Conservation (phyloP, 2,113 vertebrate species). For the Heterochromis multidens region DNA sequence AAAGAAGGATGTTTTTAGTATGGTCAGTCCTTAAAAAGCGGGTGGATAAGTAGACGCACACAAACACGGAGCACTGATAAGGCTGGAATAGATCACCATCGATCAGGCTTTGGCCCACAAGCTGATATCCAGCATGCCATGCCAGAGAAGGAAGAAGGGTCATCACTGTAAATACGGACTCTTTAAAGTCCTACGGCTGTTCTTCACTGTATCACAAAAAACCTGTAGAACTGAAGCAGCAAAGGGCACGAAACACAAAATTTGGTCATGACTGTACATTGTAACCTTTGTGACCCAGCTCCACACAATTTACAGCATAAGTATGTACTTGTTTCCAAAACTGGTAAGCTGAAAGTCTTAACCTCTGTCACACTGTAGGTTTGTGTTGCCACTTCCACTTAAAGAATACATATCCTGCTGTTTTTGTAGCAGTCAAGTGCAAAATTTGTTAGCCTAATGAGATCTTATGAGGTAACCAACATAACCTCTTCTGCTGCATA, state of each 20-base stretch:
- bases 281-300: background rate
- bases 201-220: background rate
- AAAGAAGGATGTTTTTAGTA: background rate
- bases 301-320: no score
- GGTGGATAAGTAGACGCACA: no score
- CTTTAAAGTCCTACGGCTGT: background rate
- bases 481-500: background rate
- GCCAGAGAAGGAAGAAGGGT: no score
- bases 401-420: background rate
- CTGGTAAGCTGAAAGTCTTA: no score
- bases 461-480: background rate
- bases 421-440: background rate
- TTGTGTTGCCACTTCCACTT: background rate
- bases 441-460: rapidly evolving
- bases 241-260: background rate
- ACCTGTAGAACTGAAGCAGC: background rate
- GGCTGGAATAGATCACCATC: background rate
- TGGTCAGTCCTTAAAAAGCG: background rate
- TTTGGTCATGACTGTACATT: background rate
- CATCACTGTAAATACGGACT: background rate
- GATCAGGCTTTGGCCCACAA: rapidly evolving
- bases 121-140: background rate
- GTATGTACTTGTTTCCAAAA: background rate
- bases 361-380: background rate
- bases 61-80: background rate